These are phyloP conservation scores for Oceanodroma tethys DNA, from an alignment of 2,113 vertebrate species.

Conservation along the genomic window DNA sequence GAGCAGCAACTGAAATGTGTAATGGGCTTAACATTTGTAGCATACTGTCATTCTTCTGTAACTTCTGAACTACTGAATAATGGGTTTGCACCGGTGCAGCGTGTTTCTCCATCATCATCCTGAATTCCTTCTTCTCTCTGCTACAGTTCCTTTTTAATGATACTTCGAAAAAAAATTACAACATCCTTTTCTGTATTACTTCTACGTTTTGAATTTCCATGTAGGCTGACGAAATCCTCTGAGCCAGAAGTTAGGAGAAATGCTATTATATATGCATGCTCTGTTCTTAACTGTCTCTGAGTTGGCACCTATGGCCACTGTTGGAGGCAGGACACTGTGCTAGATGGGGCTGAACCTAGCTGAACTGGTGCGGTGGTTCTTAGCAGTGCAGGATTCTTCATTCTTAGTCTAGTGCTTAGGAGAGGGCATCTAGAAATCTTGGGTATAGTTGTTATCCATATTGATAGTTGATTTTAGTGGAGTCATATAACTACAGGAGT, in stretches of 20 bases:
- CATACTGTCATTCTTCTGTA: accelerated
- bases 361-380: accelerated
- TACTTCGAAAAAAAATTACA: background rate
- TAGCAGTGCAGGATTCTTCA: background rate
- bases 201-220: background rate
- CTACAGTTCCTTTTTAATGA: background rate
- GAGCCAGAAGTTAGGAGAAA: background rate
- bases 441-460: background rate
- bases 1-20: background rate
- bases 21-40: background rate
- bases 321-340: background rate
- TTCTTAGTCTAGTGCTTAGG: background rate
- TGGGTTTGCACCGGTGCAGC: background rate
- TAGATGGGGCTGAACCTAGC: background rate
- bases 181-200: background rate
- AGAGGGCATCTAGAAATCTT: background rate
- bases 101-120: background rate
- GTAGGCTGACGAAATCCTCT: background rate
- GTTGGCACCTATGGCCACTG: background rate
- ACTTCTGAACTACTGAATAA: background rate
- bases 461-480: background rate
- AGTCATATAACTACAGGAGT: background rate
- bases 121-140: background rate
- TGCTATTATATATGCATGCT: background rate
- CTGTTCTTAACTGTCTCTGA: background rate